Evolutionary conservation across 2,888 invertebrate genomes (phyloP), one percentile per base, ranked within the genome.

Genomic region (Ceriagrion tenellum): DNA sequence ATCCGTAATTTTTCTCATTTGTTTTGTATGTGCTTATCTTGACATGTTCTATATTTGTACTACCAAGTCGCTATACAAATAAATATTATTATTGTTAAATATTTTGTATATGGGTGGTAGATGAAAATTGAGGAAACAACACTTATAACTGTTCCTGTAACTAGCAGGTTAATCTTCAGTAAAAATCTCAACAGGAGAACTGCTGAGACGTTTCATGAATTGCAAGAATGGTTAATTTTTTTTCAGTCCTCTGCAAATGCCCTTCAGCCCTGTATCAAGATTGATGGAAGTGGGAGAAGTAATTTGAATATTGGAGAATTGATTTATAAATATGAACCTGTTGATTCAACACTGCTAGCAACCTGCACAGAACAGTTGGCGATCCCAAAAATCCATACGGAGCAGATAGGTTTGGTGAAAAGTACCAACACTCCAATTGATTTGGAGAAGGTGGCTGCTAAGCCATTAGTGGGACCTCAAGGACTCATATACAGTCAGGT

Each of bases 251-350:
- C 91, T 63, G 35, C 91, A 10, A 63, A 23, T 91, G 35, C 91
- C 40, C 20, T 91, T 23, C 20, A 26, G 26, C 63, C 91, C 20
- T 40, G 59, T 40, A 23, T 91, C 35, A 91, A 91, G 91, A 40
- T 91, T 8, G 91, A 91, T 40, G 91, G 63, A 12, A 20, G 30
- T 35, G 91, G 35, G 30, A 91, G 91, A 40, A 91, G 40, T 63
- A 59, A 40, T 16, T 40, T 69, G 13, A 91, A 91, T 16, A 91
- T 69, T 40, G 91, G 91, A 6, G 91, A 91, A 91, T 91, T 91
- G 63, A 69, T 91, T 1, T 69, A 91, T 30, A 91, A 91, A 40
- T 91, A 91, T 40, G 91, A 91, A 16, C 91, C 91, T 0, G 91
- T 91, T 20, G 91, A 91, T 63, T 91, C 91, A 35, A 91, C 35